Evolutionary conservation across 1,140 invertebrate genomes (phyloP), one percentile per base, ranked within the genome.

Genomic region (Orius laevigatus): DNA sequence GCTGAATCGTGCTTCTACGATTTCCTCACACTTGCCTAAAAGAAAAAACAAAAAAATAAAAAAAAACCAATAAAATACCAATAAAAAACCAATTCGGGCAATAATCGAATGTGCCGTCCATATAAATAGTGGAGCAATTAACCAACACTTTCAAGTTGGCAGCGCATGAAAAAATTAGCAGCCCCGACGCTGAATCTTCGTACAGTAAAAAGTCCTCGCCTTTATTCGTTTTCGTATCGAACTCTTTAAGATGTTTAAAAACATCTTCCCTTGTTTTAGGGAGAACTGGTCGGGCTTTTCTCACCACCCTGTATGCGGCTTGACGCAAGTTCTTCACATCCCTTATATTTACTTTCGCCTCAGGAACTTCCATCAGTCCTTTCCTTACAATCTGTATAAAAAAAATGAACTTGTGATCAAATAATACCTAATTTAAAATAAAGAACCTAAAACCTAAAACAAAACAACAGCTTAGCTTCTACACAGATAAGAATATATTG

Each of bases 51-150:
- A n/a, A n/a, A n/a, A n/a, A n/a, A n/a, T n/a, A n/a, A n/a, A n/a
- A n/a, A n/a, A n/a, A n/a, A n/a, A n/a, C n/a, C n/a, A n/a, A n/a
- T n/a, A n/a, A n/a, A n/a, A n/a, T n/a, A n/a, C n/a, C n/a, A n/a
- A n/a, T n/a, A n/a, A n/a, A n/a, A 40, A 40, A 40, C 6, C n/a
- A 40, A 8, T 40, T 40, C 5, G 38, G 6, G 12, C 38, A 40
- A 15, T 8, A 40, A 5, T 40, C 38, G 14, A 40, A 40, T 12
- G 38, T 40, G 14, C 38, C 38, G 38, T 40, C 38, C 38, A 40
- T 40, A 14, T 40, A 40, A 40, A 40, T 15, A 5, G 38, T 5
- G 5, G 38, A 6, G 38, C 38, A 40, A 8, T 40, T 14, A 5
- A 5, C 5, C 16, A 40, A 14, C 5, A 5, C 6, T 5, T 15